Conservation (phyloP, 2,797 vertebrate genomes). For the Muscicapa comitata region DNA sequence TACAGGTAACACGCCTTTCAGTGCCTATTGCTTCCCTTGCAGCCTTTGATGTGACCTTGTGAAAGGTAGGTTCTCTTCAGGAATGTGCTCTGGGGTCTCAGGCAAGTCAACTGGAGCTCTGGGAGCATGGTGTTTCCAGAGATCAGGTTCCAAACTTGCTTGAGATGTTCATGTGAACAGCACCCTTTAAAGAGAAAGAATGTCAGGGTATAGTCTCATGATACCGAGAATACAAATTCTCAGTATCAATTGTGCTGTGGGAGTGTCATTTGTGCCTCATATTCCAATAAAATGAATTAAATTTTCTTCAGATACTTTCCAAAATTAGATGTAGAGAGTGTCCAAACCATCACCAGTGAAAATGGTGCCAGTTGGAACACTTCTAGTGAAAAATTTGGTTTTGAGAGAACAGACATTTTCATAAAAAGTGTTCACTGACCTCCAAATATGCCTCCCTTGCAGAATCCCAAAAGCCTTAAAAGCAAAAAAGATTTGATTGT, state of each 20-base stretch:
- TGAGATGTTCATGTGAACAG: not conserved
- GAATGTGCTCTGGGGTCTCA: not conserved
- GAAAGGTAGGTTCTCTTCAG: not conserved
- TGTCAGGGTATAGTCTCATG: not conserved
- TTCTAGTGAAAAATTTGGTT: not conserved
- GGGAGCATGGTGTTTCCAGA: not conserved
- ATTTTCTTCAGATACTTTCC: not conserved
- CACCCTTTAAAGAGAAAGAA: not conserved
- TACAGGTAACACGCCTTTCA: not conserved
- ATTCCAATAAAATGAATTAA: not conserved
- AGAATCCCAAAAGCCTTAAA: not conserved
- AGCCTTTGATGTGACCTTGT: not conserved
- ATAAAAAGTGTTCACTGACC: not conserved
- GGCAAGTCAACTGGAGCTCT: not conserved
- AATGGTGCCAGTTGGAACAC: not conserved
- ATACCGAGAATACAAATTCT: not conserved
- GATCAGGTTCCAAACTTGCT: not conserved
- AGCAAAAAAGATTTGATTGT: not conserved
- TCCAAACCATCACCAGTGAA: not conserved
- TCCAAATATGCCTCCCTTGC: not conserved
- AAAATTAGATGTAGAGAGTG: not conserved
- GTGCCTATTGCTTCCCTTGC: not conserved
- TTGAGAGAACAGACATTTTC: slow-evolving; percentile 3
- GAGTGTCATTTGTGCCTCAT: not conserved
- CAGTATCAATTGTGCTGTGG: not conserved